Percentiles rank a stretch among this genome's conserved stretches.
Conservation (phyloP, 2,888 invertebrate genomes). For the Plebejus argus region DNA sequence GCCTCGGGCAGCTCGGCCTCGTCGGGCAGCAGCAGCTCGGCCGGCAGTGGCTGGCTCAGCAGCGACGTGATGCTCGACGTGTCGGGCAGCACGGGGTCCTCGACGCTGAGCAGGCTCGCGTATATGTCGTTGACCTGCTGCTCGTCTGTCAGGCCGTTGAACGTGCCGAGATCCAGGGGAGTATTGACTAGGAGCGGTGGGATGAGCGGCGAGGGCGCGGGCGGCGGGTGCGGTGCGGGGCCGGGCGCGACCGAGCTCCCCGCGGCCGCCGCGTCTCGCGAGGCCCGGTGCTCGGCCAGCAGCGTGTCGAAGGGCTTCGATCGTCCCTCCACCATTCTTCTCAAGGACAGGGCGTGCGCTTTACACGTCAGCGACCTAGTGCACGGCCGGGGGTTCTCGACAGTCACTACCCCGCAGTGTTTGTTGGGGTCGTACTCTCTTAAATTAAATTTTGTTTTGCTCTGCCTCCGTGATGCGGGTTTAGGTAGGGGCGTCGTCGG, state of each 20-base stretch:
- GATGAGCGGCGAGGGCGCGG: slow-evolving; percentile 48
- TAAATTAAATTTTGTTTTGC: slow-evolving; percentile 72
- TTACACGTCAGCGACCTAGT: slow-evolving; percentile 89
- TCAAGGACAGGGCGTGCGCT: slow-evolving; percentile 84
- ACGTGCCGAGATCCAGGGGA: slow-evolving; percentile 62
- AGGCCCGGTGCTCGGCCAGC: slow-evolving; percentile 86
- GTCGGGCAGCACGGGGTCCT: slow-evolving; percentile 66
- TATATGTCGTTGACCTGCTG: slow-evolving; percentile 72
- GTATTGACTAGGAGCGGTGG: slow-evolving; percentile 67
- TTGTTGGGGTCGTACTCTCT: slow-evolving; percentile 91
- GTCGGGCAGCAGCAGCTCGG: slow-evolving; percentile 60
- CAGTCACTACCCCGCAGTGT: slow-evolving; percentile 89
- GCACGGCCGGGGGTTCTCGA: slow-evolving; percentile 86
- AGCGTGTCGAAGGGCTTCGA: slow-evolving; percentile 88
- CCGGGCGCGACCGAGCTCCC: slow-evolving; percentile 41
- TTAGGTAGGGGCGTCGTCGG: slow-evolving; percentile 57
- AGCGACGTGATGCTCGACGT: slow-evolving; percentile 64
- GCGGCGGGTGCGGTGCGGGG: slow-evolving; percentile 43
- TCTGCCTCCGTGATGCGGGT: slow-evolving; percentile 58
- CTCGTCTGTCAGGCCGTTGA: slow-evolving; percentile 65
- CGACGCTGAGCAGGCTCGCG: slow-evolving; percentile 62
- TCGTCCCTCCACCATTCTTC: slow-evolving; percentile 86
- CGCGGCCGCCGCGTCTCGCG: slow-evolving; percentile 73
- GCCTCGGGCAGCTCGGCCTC: slow-evolving; percentile 52
- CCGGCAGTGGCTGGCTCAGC: slow-evolving; percentile 60